Base-by-base conservation (phyloP, 2,888 invertebrate genomes). In the Dusona sp. region DNA sequence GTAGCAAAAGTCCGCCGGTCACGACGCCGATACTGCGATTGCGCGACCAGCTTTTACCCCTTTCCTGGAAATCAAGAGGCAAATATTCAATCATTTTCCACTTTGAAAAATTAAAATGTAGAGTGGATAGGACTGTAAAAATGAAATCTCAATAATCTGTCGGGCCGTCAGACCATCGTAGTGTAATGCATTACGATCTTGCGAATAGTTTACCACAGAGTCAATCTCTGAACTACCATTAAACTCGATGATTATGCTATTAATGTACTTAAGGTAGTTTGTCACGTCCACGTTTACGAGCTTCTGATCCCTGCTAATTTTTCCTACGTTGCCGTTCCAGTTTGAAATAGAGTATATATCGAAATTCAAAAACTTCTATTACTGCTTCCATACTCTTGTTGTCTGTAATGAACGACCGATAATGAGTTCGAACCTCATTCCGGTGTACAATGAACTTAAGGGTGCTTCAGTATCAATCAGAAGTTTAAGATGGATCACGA, bases 11-110 rank as follows among this genome's bases (percentile, higher is more conserved):
- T 11, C 97, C 96, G 25, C 96, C 95, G 6, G 95, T 95, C 80
- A 98, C 94, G 72, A 97, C 95, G 88, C 96, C 95, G 88, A 97
- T 94, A 90, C 97, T 97, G 78, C 97, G 96, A 94, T 96, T 95
- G 81, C 97, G 97, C 93, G 95, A 88, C 72, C 91, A 92, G 81
- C 89, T 87, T 48, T 90, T 89, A 79, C 91, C 89, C 67, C 90
- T 90, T 68, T 88, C 88, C 92, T 92, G 90, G 13, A 80, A 88
- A 81, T 42, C 33, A 72, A 77, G 79, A 13, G 13, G 25, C n/a
- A 61, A 38, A 79, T 25, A 13, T 19, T 78, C 54, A 29, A 33
- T 19, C 13, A 74, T 36, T 19, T 22, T 48, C 29, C 11, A n/a
- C 13, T 19, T 13, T 1, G 13, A 13, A 13, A 68, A 8, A 22